A percentile compares a stretch with the other conserved stretches of the same genome.
phyloP scores from a whole-genome alignment of 1,140 invertebrate genomes.

The Neuroterus valhalla region DNA sequence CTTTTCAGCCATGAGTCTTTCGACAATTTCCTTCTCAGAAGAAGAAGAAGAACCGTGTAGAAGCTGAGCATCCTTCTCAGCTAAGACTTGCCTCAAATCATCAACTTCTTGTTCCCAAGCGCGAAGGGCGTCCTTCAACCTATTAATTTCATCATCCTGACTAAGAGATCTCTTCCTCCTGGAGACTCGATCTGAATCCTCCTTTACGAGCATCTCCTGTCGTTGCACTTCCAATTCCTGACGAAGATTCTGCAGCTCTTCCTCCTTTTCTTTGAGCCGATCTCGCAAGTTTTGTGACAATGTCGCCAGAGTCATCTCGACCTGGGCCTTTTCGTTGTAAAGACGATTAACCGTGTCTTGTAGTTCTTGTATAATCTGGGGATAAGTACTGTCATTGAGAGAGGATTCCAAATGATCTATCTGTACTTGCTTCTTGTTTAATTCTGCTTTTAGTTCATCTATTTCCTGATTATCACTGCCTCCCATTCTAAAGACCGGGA shows the following conservation, averaged over 20 bases:
- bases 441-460: constrained; percentile 56
- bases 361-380: constrained; percentile 64
- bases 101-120: constrained; percentile 53
- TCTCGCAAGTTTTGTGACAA: constrained; percentile 49
- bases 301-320: constrained; percentile 54
- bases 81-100: constrained; percentile 57
- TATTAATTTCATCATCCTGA: constrained; percentile 49
- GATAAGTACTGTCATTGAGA: constrained; percentile 65
- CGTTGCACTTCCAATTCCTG: constrained; percentile 41
- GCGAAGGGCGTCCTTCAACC: constrained; percentile 54
- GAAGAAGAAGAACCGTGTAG: constrained; percentile 51
- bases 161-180: constrained; percentile 31
- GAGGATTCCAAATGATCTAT: constrained; percentile 68
- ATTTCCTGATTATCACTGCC: constrained; percentile 48
- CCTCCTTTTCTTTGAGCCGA: constrained; percentile 52
- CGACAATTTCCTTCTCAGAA: constrained; percentile 54
- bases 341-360: constrained; percentile 68
- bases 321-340: constrained; percentile 65
- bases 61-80: constrained; percentile 63
- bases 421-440: constrained; percentile 63
- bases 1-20: constrained; percentile 57
- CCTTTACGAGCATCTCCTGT: neutral
- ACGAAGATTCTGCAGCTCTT: constrained; percentile 57
- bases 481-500: constrained; percentile 55
- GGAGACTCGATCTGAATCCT: neutral